Conservation (phyloP, 2,888 invertebrate genomes). For the Leptinotarsa juncta region DNA sequence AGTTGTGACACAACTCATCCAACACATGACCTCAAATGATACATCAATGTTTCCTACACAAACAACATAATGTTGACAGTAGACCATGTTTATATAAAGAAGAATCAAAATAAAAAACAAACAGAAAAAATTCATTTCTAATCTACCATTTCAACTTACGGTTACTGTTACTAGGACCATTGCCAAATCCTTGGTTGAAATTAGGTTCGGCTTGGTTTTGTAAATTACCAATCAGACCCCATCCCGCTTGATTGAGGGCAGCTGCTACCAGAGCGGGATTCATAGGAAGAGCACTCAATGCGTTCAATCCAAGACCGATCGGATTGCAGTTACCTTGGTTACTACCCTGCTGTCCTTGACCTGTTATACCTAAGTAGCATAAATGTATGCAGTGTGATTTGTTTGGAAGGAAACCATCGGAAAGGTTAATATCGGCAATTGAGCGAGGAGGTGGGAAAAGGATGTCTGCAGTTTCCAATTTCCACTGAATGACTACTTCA, state of each 20-base stretch:
- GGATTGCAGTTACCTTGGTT: slow-evolving; percentile 66
- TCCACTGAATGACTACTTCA: neutral
- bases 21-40: too few relatives aligned
- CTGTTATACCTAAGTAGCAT: slow-evolving; percentile 65
- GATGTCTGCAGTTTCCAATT: neutral
- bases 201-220: slow-evolving; percentile 73
- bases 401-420: neutral
- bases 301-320: slow-evolving; percentile 72
- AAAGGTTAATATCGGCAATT: neutral
- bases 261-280: slow-evolving; percentile 87
- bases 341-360: slow-evolving; percentile 65
- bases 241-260: slow-evolving; percentile 84
- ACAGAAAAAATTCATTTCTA: neutral
- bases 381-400: slow-evolving; percentile 28
- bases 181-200: slow-evolving; percentile 64
- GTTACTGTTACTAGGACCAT: slow-evolving; percentile 59
- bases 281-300: slow-evolving; percentile 79
- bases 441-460: neutral
- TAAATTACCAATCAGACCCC: slow-evolving; percentile 79
- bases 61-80: too few relatives aligned
- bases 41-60: too few relatives aligned
- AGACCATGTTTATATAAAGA: too few relatives aligned
- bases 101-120: neutral
- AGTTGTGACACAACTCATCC: too few relatives aligned
- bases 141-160: slow-evolving; percentile 48